Conservation (phyloP, 2,888 invertebrate species). For the Folsomia manolachei region DNA sequence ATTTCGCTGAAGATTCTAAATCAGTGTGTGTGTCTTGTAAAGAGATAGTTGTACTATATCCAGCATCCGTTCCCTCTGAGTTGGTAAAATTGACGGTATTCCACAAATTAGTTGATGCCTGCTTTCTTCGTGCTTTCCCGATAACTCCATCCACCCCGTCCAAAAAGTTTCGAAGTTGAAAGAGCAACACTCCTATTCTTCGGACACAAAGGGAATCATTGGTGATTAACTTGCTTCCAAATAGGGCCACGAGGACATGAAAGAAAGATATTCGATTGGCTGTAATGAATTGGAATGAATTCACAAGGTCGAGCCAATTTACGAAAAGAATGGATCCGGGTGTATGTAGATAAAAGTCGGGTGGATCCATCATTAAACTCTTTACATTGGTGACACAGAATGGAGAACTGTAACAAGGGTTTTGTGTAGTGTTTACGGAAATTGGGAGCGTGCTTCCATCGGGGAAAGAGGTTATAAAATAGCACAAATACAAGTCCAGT, state of each 20-base stretch:
- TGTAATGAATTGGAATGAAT: constrained; percentile 61
- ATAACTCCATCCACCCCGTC: constrained; percentile 86
- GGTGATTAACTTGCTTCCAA: constrained; percentile 72
- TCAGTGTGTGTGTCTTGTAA: neutral
- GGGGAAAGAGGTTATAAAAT: constrained; percentile 22
- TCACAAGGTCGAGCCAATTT: constrained; percentile 64
- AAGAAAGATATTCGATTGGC: constrained; percentile 80
- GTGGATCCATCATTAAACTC: constrained; percentile 75
- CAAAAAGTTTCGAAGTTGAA: constrained; percentile 75
- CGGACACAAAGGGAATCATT: constrained; percentile 69
- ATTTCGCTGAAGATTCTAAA: constrained; percentile 61
- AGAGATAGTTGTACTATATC: too few species aligned
- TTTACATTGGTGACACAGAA: constrained; percentile 79
- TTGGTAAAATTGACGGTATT: neutral
- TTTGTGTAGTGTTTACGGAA: constrained; percentile 13
- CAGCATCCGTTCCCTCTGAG: neutral
- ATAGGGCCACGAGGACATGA: constrained; percentile 72
- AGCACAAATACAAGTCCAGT: constrained; percentile 25
- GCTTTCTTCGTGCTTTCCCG: constrained; percentile 61
- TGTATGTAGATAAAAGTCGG: constrained; percentile 78
- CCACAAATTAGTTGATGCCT: neutral
- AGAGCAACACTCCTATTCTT: constrained; percentile 71
- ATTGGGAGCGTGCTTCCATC: constrained; percentile 22
- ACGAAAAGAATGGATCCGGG: constrained; percentile 75
- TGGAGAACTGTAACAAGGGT: constrained; percentile 62